Evolutionary conservation across 2,888 invertebrate species (phyloP), one percentile per base, ranked within the genome.

Genomic region (Hirtodrosophila confusa): DNA sequence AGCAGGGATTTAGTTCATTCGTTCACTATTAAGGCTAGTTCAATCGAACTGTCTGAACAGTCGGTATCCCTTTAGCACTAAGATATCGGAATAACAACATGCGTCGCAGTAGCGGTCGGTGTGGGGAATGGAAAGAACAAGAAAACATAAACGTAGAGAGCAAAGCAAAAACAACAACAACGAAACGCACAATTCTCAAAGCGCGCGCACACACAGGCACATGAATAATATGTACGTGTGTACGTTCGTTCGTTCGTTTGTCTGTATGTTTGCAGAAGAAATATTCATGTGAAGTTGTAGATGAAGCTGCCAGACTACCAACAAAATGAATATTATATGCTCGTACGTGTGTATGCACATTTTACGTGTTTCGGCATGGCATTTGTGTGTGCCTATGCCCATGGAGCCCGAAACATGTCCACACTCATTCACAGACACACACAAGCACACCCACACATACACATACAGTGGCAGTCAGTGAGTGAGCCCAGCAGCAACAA

Each of bases 351-450:
- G 56, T 53, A 47, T 74, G 70, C 69, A 63, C 54, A 68, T 62
- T 73, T 63, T 73, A 73, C 56, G 71, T 75, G 55, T 63, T 76
- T 71, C 54, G 58, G 62, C 51, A 47, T 27, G 27, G 27, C 27
- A 27, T 27, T 58, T 53, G 47, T 66, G 55, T 56, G 62, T 56
- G 62, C 44, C 50, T 58, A 69, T 72, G 69, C 72, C 75, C 63
- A 65, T 74, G 84, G 71, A 79, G 69, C 73, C 68, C 77, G 55
- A 77, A 86, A 80, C 54, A 75, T 71, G 66, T 67, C 57, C 62
- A 70, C 73, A 68, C 49, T 45, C 33, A 48, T 43, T 10, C 70
- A 61, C 56, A 56, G 29, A 57, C 24, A 47, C 47, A 51, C 55
- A 27, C 7, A 37, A 24, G 56, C 29, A 57, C 41, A 37, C 17